Percentiles rank a stretch among this genome's conserved stretches.
phyloP scores from a whole-genome alignment of 2,797 vertebrate genomes.

The Aeoliscus strigatus region DNA sequence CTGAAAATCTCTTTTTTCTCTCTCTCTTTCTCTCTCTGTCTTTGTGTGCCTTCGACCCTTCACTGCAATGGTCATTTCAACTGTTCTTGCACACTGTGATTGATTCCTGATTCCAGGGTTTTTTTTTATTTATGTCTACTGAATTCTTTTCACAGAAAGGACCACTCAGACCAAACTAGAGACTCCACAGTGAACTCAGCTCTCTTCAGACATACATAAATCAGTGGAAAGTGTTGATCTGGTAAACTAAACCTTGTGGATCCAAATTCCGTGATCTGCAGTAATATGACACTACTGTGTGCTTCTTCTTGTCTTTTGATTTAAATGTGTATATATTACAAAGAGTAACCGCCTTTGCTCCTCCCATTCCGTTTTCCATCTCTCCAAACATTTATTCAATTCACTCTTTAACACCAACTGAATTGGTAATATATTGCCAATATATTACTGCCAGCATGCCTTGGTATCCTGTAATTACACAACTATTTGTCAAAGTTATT shows the following conservation, averaged over 20 bases:
- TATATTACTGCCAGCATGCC: no score
- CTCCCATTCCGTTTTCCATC: conserved; percentile 10
- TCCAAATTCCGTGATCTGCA: no score
- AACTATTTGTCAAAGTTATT: no score
- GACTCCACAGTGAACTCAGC: conserved; percentile 45
- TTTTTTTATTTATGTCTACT: conserved; percentile 71
- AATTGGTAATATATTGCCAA: no score
- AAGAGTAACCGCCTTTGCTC: conserved; percentile 2
- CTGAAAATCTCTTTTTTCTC: conserved; percentile 94
- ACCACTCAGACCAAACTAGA: conserved; percentile 32
- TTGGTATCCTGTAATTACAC: no score
- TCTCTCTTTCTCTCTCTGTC: conserved; percentile 86
- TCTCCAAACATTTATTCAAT: conserved; percentile 17
- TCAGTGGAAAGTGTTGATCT: conserved; percentile 1
- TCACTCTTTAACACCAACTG: no score
- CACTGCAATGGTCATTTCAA: conserved; percentile 81
- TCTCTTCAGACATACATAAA: conserved; percentile 24
- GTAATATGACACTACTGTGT: no score
- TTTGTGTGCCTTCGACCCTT: conserved; percentile 64
- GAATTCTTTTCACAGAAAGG: conserved; percentile 40
- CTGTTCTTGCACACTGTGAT: conserved; percentile 87
- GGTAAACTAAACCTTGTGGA: no score
- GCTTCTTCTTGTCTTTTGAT: no score
- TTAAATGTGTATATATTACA: no score
- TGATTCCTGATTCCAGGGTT: conserved; percentile 82